These are phyloP conservation scores for Menura novaehollandiae DNA, from an alignment of 2,113 vertebrate species.

Conservation along the genomic window DNA sequence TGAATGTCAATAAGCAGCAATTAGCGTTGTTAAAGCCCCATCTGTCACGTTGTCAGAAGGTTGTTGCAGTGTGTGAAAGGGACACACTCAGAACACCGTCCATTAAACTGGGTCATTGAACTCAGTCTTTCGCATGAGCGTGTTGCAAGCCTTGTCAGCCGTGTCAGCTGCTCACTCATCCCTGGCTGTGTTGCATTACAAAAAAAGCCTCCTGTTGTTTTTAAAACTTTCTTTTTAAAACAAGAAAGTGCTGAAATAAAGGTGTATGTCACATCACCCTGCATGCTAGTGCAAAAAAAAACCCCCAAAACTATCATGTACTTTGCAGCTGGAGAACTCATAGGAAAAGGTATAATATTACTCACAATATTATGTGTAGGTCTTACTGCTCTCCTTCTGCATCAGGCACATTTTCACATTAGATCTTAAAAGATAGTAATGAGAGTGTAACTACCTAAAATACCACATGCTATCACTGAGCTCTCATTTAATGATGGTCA, in stretches of 20 bases:
- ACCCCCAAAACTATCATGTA: rapidly evolving
- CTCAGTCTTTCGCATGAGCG: background rate
- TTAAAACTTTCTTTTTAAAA: no score
- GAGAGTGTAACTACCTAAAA: background rate
- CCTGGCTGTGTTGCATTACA: background rate
- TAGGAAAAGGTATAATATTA: background rate
- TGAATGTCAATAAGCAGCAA: background rate
- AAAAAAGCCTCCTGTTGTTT: background rate
- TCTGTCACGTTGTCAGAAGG: background rate
- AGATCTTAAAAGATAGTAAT: background rate
- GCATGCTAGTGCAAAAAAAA: background rate
- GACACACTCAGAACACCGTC: background rate
- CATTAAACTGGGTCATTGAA: background rate
- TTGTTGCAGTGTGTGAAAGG: background rate
- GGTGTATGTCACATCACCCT: background rate
- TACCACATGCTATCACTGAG: background rate
- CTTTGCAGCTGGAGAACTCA: background rate
- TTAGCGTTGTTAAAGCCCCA: background rate
- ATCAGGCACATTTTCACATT: background rate
- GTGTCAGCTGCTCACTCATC: background rate
- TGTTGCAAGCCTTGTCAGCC: background rate
- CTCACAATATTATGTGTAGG: background rate
- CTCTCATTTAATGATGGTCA: background rate
- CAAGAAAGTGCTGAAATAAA: background rate
- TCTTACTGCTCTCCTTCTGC: background rate